Conservation (phyloP, 2,888 invertebrate genomes). For the Hyposoter didymator region DNA sequence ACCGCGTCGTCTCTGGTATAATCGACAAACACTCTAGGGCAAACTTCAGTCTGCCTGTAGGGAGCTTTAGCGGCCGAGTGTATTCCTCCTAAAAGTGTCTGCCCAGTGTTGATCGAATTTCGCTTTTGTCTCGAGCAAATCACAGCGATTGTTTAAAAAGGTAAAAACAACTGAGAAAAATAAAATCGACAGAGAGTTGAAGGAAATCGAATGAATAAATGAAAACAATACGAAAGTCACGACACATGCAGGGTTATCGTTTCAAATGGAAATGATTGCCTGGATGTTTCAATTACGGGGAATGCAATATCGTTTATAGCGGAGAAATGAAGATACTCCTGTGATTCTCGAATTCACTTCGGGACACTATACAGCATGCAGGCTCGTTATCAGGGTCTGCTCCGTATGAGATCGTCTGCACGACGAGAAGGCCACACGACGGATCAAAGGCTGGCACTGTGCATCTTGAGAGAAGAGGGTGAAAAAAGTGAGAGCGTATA, state of each 20-base stretch:
- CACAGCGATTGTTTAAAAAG: not conserved
- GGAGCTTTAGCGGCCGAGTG: not conserved
- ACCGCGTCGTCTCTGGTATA: constrained; percentile 52
- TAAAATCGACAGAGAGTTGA: not conserved
- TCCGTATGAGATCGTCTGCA: constrained; percentile 25
- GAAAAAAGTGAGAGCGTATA: constrained; percentile 21
- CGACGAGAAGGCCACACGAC: constrained; percentile 2
- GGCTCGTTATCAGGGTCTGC: constrained; percentile 39
- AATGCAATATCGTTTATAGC: constrained; percentile 1
- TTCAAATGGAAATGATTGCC: not conserved
- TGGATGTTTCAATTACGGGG: not conserved
- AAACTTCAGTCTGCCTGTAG: not conserved
- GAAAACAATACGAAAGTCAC: not conserved
- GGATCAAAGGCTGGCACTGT: constrained; percentile 61
- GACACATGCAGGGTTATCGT: not conserved
- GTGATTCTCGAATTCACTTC: not conserved
- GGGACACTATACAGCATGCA: constrained; percentile 9
- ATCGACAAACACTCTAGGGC: constrained; percentile 41
- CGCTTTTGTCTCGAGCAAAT: not conserved
- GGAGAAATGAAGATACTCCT: not conserved
- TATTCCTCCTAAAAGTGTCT: not conserved
- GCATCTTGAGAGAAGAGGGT: constrained; percentile 21
- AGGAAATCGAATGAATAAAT: not conserved
- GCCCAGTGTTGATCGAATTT: not conserved
- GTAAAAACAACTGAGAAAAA: not conserved